These are phyloP conservation scores for Paraplagusia blochii DNA, from an alignment of 2,113 vertebrate species.

Conservation along the genomic window DNA sequence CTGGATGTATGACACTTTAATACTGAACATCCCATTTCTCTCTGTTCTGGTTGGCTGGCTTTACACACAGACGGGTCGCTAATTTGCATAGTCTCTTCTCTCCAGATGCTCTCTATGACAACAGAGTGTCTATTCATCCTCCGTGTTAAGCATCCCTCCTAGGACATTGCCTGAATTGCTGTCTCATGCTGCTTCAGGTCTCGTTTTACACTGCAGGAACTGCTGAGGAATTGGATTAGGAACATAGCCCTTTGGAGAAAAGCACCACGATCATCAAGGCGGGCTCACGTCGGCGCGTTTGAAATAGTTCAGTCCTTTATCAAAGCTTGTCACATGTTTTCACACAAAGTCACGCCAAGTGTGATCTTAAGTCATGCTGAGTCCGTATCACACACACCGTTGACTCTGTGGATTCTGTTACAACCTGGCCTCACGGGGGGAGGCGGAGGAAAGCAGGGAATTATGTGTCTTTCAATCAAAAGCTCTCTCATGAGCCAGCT, in stretches of 20 bases:
- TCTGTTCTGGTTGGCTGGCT: conserved; percentile 58
- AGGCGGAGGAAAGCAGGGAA: conserved; percentile 27
- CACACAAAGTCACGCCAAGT: conserved; percentile 40
- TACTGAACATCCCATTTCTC: conserved; percentile 62
- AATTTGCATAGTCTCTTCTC: conserved; percentile 64
- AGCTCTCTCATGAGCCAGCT: conserved; percentile 1
- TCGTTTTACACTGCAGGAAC: conserved; percentile 58
- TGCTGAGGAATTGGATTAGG: conserved; percentile 64
- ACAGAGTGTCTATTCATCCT: conserved; percentile 58
- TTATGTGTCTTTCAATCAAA: conserved; percentile 11
- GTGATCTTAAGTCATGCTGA: conserved; percentile 48
- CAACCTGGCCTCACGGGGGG: conserved; percentile 31
- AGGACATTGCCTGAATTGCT: conserved; percentile 60
- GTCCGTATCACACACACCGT: conserved; percentile 45
- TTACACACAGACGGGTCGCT: conserved; percentile 60
- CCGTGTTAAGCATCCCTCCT: conserved; percentile 54
- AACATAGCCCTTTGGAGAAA: conserved; percentile 52
- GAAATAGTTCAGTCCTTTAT: conserved; percentile 49
- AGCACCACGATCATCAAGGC: conserved; percentile 37
- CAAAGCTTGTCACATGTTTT: conserved; percentile 48
- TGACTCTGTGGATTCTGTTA: conserved; percentile 28
- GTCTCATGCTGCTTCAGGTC: conserved; percentile 66
- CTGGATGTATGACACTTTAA: conserved; percentile 68
- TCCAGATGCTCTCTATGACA: conserved; percentile 57
- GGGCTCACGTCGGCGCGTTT: conserved; percentile 21